Conservation (phyloP, 2,888 invertebrate species). For the Sepiola atlantica region DNA sequence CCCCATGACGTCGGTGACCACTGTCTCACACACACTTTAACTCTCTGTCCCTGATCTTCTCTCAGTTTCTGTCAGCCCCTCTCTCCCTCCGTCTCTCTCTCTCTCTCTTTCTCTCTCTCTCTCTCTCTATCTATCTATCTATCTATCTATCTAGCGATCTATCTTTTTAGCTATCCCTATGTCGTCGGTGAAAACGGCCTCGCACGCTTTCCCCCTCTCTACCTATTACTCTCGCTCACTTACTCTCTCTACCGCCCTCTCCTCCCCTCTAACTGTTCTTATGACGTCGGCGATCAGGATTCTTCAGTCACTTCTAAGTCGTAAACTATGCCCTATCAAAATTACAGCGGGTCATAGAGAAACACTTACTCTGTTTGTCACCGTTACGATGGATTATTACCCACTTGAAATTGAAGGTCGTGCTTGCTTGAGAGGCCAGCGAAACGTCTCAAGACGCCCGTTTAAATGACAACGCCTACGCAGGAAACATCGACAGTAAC, state of each 20-base stretch:
- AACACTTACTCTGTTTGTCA: too few species aligned
- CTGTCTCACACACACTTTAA: background rate
- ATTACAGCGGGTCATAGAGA: too few species aligned
- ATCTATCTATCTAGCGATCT: background rate
- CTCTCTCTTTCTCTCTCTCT: background rate
- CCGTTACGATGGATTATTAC: too few species aligned
- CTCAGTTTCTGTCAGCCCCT: background rate
- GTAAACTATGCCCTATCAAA: too few species aligned
- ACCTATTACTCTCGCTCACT: background rate
- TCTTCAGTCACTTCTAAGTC: too few species aligned
- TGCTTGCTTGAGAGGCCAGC: too few species aligned
- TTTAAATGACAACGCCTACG: too few species aligned
- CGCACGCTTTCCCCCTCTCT: background rate
- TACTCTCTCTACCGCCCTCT: background rate
- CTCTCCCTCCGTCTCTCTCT: background rate
- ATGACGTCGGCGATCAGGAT: too few species aligned
- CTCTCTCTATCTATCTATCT: background rate
- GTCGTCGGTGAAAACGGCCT: background rate
- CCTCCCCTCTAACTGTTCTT: background rate
- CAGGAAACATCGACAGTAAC: too few species aligned
- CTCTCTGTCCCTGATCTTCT: background rate
- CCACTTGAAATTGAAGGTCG: too few species aligned
- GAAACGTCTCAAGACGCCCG: too few species aligned
- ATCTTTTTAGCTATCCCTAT: background rate
- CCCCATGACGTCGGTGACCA: background rate